Percentiles rank a stretch among this genome's conserved stretches.
These are phyloP conservation scores for Biston stratarius DNA, from an alignment of 2,888 invertebrate genomes.

Conservation along the genomic window DNA sequence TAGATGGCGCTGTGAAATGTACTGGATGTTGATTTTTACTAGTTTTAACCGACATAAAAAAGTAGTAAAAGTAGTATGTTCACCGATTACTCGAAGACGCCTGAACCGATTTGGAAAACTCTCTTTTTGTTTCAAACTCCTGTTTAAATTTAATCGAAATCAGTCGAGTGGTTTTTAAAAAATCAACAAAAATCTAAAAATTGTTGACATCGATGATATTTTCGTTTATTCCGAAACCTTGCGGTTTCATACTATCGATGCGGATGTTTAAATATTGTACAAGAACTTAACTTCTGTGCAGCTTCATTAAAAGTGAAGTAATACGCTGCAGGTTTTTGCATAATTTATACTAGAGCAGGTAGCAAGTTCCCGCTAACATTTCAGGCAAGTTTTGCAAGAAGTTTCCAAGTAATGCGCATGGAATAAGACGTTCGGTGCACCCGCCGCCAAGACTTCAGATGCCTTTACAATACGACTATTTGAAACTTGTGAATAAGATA, in stretches of 20 bases:
- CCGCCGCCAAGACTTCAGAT: constrained; percentile 26
- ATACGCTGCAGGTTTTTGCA: constrained; percentile 19
- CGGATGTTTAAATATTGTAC: neutral
- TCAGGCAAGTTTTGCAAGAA: constrained; percentile 28
- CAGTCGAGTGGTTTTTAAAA: no score
- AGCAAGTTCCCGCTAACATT: constrained; percentile 21
- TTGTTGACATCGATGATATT: no score
- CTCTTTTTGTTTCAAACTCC: no score
- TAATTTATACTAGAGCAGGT: constrained; percentile 13
- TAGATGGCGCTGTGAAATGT: no score
- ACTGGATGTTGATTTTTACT: no score
- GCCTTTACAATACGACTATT: constrained; percentile 26
- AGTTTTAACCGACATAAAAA: no score
- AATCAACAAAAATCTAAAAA: no score
- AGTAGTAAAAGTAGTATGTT: no score
- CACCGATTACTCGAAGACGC: no score
- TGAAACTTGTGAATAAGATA: constrained; percentile 26
- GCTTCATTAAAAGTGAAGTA: neutral
- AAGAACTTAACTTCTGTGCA: neutral
- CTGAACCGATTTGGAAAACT: no score
- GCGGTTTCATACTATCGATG: neutral
- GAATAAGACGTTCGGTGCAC: constrained; percentile 29
- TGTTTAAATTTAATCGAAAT: no score
- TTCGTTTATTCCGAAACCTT: no score
- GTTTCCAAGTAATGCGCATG: constrained; percentile 27